Base-by-base conservation (phyloP, 2,888 invertebrate species). In the Gortyna flavago region DNA sequence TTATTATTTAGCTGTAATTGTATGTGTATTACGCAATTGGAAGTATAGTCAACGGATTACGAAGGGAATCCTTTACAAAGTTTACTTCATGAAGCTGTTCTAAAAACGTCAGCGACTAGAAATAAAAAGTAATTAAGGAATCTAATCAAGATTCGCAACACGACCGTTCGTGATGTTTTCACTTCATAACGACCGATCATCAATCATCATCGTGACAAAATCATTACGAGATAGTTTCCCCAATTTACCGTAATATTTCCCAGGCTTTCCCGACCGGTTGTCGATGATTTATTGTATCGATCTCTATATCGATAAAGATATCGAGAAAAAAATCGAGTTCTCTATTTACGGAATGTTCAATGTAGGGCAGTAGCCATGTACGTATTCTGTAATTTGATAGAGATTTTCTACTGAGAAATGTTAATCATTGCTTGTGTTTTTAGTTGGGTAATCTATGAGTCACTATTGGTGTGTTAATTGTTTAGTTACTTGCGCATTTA, bases 241-340 rank as follows among this genome's bases (percentile, higher is more conserved):
- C 75, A 87, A 85, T 88, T 88, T 85, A 87, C 86, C 86, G 87
- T 77, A 61, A 69, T 67, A 51, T 87, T 91, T 90, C 91, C 87
- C 90, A 91, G 84, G 89, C 90, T 90, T 91, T 90, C 90, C 88
- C 79, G 66, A 86, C 88, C 81, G 77, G 89, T 84, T 87, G 61
- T 69, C 75, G 69, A 85, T 81, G 75, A 84, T 87, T 85, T 77
- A 80, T 80, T 73, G 76, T 76, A 80, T 82, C 80, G 77, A 86
- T 84, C 77, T 76, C 77, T 75, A 61, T 70, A 81, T 78, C 75
- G 66, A 83, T 64, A 76, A 41, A 72, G 59, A 77, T 74, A 80
- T 73, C 72, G 75, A 82, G 48, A 51, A 85, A 80, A 87, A 88
- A 85, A 77, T 72, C 75, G 51, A 73, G 38, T 62, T 81, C 65